phyloP scores from a whole-genome alignment of 1,140 invertebrate species.

The Conus ventricosus region DNA sequence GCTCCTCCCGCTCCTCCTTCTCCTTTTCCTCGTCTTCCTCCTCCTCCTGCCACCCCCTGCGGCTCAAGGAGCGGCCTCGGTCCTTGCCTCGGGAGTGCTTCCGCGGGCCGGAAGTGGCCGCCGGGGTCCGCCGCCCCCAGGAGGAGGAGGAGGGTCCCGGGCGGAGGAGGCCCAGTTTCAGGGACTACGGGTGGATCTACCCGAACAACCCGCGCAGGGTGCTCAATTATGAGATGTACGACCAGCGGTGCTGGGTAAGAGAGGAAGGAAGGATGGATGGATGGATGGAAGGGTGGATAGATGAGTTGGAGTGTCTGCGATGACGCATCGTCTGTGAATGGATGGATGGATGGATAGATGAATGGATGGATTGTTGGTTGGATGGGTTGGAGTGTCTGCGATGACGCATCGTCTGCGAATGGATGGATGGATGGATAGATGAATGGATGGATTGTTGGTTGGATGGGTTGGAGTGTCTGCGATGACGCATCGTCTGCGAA shows the following conservation, averaged over 20 bases:
- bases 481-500: too few species aligned
- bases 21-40: too few species aligned
- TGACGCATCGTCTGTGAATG: too few species aligned
- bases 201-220: background rate
- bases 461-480: too few species aligned
- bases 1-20: too few species aligned
- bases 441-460: too few species aligned
- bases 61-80: background rate
- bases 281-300: too few species aligned
- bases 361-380: background rate
- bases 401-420: too few species aligned
- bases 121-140: background rate
- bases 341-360: background rate
- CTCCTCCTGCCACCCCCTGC: too few species aligned
- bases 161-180: background rate
- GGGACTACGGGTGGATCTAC: conserved; percentile 27
- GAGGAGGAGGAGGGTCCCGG: background rate
- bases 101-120: background rate
- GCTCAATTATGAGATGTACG: conserved; percentile 5
- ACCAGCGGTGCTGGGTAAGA: conserved; percentile 12
- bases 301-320: too few species aligned
- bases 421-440: too few species aligned
- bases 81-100: background rate
- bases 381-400: too few species aligned
- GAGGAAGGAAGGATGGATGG: background rate